Base-by-base conservation (phyloP, 37 sponge, comb jelly and placozoan genomes). In the Cliona cf. orientalis region DNA sequence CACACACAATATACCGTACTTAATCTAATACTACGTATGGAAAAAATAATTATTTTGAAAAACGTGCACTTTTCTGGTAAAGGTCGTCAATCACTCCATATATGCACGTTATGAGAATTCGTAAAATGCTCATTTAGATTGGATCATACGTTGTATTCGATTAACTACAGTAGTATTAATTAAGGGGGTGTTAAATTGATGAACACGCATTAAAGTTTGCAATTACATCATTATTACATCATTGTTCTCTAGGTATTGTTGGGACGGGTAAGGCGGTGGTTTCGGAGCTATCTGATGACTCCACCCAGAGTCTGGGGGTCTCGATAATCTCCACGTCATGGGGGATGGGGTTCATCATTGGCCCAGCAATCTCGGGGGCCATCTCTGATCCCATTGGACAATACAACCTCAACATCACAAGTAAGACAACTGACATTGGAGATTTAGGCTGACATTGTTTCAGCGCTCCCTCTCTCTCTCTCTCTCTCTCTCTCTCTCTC, bases 211-310 rank as follows among this genome's bases (percentile, higher is more conserved):
- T 17, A 49, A 49, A 11, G 11, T 49, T 11, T 49, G 11, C 55
- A 17, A 49, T 49, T 49, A 49, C 17, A 49, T 49, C 17, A 49
- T 49, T 19, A 19, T 25, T 22, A 61, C 28, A 61, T 22, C 28
- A 7, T 67, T 9, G 11, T 5, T 14, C 14, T 36, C 3, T 34
- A 90, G 91, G 93, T 61, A 73, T 86, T 12, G 82, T 89, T 22
- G 90, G 79, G 0, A 80, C 90, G 19, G 66, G 37, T 7, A 95
- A 95, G 43, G 96, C 96, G 17, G 84, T 89, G 11, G 23, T 95
- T 21, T 85, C 92, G 3, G 96, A 95, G 60, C 28, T 65, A 14
- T 83, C 90, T 0, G 78, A 72, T 49, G 79, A 89, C 70, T 53
- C 49, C n/a, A 91, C 40, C 43, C 96, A 95, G 74, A 87, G 82